Base-by-base conservation (phyloP, 2,113 vertebrate genomes). In the Spizaetus ornatus region DNA sequence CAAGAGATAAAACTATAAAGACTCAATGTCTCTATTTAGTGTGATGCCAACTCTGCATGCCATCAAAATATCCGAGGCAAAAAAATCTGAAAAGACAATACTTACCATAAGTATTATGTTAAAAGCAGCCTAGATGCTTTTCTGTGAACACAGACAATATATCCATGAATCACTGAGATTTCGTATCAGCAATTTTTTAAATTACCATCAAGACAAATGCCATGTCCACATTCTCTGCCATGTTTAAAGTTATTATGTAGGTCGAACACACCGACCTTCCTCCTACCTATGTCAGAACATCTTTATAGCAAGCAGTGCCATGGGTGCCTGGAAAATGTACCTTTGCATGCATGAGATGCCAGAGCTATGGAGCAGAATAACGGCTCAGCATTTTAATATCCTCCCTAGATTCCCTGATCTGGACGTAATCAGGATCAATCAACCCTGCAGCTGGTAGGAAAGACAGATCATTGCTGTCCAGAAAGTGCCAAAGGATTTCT, bases 1-100 rank as follows among this genome's bases (percentile, higher is more conserved):
- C 97, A 86, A 81, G 96, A 98, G 98, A 98, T 97, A 96, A 97
- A 92, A 88, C 94, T 96, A 94, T 93, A 96, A 97, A 97, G 97
- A 97, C 97, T 95, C 89, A 88, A 96, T 92, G 94, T 97, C 96
- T 95, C 97, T 87, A 88, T 94, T 95, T 93, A 86, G 94, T 79
- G 50, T 97, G 97, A 98, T 98, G 98, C 96, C 95, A 96, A 77
- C 97, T 89, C 93, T 91, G 90, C 81, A 91, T 93, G 96, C 93
- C 97, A 97, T 96, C 90, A 93, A 91, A 92, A 77, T 71, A 79
- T 70, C 72, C 31, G 62, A 83, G 69, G 67, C 27, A 93, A 93
- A 93, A 80, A 56, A 62, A 20, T 32, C 19, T 69, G 61, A 72
- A 69, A 61, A 80, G 88, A 85, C 53, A 77, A 21, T 50, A 19